A percentile compares a stretch with the other conserved stretches of the same genome.
Evolutionary conservation across 2,888 invertebrate genomes (phyloP).

Genomic region (Apodemia zela): DNA sequence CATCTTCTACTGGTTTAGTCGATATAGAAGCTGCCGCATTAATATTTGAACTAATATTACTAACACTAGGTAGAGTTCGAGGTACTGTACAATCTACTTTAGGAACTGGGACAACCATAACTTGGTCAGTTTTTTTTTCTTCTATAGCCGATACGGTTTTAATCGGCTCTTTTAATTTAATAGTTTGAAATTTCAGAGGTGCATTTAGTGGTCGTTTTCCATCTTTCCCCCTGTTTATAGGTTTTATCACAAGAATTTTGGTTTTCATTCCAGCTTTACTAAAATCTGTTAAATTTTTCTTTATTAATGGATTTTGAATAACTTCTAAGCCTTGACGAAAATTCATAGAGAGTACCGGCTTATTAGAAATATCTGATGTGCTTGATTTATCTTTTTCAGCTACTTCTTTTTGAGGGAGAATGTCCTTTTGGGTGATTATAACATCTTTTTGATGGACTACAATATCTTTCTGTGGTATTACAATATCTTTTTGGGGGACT

Average conservation of each 20-base stretch:
- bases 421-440: neutral
- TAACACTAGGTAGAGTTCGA: constrained; percentile 36
- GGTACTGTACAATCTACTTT: constrained; percentile 53
- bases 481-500: neutral
- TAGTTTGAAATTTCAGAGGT: constrained; percentile 69
- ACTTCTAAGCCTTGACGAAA: constrained; percentile 64
- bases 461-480: constrained; percentile 3
- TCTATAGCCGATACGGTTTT: constrained; percentile 45
- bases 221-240: constrained; percentile 62
- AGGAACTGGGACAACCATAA: constrained; percentile 66
- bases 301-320: constrained; percentile 66
- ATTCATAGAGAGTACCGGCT: constrained; percentile 57
- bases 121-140: constrained; percentile 56
- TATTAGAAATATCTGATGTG: constrained; percentile 32
- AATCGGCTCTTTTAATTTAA: constrained; percentile 85
- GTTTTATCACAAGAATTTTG: constrained; percentile 71
- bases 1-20: constrained; percentile 16
- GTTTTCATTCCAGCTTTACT: constrained; percentile 71
- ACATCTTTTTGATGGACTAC: constrained; percentile 2
- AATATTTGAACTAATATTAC: constrained; percentile 43
- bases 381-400: constrained; percentile 23
- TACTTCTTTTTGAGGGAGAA: constrained; percentile 1
- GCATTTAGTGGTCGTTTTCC: constrained; percentile 45
- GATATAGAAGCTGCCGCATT: constrained; percentile 65
- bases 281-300: constrained; percentile 64